A percentile compares a stretch with the other conserved stretches of the same genome.
These are phyloP conservation scores for Corythornis madagascariensis DNA, from an alignment of 2,113 vertebrate genomes.

Conservation along the genomic window DNA sequence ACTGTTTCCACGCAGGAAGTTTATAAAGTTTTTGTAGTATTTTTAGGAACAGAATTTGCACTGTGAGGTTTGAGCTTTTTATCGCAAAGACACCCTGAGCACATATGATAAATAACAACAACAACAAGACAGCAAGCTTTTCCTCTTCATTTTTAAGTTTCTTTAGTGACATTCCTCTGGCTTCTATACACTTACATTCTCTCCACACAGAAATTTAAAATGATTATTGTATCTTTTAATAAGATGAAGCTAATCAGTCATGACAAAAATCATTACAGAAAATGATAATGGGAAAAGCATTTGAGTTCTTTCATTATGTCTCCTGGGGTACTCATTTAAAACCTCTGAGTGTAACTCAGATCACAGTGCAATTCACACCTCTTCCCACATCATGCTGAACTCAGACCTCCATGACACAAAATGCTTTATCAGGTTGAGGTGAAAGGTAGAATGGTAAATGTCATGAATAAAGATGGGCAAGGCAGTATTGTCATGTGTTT, in stretches of 20 bases:
- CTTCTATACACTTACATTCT: neutral
- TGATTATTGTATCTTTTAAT: neutral
- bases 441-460: neutral
- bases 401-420: neutral
- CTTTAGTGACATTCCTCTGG: neutral
- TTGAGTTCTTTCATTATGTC: slow-evolving; percentile 15
- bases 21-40: neutral
- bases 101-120: neutral
- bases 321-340: slow-evolving; percentile 28
- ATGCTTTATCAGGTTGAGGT: neutral
- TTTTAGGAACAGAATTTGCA: neutral
- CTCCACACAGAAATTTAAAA: neutral
- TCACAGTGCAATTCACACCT: neutral
- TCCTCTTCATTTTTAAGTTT: neutral
- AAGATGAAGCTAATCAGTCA: slow-evolving; percentile 1
- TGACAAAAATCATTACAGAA: neutral
- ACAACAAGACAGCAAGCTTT: neutral
- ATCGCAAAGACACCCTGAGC: neutral
- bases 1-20: neutral
- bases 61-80: neutral
- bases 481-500: neutral
- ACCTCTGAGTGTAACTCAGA: neutral
- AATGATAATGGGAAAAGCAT: slow-evolving; percentile 6
- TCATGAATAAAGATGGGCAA: neutral
- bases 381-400: neutral